Evolutionary conservation across 2,113 vertebrate species (phyloP).

Genomic region (Haliaeetus leucogaster): DNA sequence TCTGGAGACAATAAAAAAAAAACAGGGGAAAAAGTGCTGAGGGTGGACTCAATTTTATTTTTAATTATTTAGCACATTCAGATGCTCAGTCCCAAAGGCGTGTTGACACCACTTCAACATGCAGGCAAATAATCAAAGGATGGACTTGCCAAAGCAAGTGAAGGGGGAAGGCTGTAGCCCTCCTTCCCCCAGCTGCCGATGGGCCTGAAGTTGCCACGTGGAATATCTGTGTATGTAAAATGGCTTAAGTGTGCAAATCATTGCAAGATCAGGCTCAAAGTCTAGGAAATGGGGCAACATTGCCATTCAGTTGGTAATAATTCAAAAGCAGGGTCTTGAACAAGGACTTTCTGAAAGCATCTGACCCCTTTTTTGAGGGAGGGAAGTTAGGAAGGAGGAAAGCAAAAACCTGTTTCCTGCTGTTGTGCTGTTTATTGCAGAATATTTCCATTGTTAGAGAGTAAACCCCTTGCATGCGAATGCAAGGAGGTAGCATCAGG

Average conservation of each 20-base stretch:
- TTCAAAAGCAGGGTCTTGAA: background rate
- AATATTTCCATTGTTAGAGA: background rate
- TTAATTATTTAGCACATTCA: background rate
- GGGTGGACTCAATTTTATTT: background rate
- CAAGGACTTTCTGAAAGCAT: background rate
- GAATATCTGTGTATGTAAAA: background rate
- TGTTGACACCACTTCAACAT: background rate
- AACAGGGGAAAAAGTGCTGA: background rate
- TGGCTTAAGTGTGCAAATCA: background rate
- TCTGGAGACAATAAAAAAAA: background rate
- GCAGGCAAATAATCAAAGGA: background rate
- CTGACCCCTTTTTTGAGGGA: background rate
- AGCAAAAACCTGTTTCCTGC: background rate
- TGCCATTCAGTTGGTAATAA: background rate
- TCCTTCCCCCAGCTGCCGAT: background rate
- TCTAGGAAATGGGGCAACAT: background rate
- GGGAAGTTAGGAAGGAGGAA: background rate
- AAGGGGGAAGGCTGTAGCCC: background rate
- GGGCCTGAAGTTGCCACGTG: background rate
- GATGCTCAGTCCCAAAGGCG: background rate
- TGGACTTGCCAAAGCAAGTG: background rate
- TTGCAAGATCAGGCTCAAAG: background rate
- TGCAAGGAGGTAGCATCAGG: background rate
- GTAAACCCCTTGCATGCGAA: background rate
- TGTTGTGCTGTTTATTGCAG: conserved; percentile 6